Conservation (phyloP, 2,113 vertebrate species). For the Aegithalos caudatus region DNA sequence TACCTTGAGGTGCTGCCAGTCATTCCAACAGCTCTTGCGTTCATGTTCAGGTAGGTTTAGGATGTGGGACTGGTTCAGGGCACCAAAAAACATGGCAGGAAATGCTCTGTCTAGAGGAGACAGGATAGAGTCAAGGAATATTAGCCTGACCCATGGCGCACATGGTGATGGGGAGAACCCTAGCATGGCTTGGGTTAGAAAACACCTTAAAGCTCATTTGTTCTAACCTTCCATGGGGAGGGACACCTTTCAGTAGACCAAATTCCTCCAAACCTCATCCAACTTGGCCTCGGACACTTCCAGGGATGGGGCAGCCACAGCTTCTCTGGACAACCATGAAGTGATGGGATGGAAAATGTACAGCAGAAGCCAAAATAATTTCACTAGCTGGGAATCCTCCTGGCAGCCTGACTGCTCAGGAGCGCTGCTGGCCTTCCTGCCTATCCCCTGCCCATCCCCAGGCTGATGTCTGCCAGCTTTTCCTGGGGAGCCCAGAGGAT, state of each 20-base stretch:
- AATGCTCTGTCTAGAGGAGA: neutral
- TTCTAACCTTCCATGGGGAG: neutral
- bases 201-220: neutral
- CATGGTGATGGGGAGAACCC: neutral
- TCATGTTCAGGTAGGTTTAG: neutral
- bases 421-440: rapidly evolving
- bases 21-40: rapidly evolving
- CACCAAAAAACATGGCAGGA: rapidly evolving
- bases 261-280: neutral
- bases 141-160: neutral
- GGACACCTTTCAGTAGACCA: neutral
- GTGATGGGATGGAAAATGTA: neutral
- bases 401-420: neutral
- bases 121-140: rapidly evolving
- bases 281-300: neutral
- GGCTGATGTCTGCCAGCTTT: neutral
- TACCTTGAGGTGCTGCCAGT: neutral
- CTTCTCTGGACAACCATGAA: neutral
- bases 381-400: neutral
- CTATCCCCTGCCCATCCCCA: neutral
- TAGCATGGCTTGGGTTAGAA: neutral
- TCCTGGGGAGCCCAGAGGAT: neutral
- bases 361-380: neutral
- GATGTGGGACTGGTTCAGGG: neutral
- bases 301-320: neutral